A percentile compares a stretch with the other conserved stretches of the same genome.
Conservation (phyloP, 2,888 invertebrate species). For the Pseudeuparius sepicola region DNA sequence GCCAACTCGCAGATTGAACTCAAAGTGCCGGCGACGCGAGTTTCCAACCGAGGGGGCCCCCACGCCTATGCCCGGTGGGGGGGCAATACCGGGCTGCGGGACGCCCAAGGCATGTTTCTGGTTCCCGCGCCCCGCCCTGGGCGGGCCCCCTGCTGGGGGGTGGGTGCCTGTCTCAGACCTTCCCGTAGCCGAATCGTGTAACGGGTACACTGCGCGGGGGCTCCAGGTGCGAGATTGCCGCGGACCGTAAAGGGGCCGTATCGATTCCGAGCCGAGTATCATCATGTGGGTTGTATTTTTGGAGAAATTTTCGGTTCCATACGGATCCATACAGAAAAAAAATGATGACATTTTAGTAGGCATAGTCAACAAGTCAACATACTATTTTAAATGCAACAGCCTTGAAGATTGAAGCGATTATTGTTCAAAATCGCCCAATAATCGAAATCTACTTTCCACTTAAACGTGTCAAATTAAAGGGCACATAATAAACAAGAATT, state of each 20-base stretch:
- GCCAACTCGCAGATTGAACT: constrained; percentile 67
- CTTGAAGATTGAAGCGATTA: too few relatives aligned
- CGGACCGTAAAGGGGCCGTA: constrained; percentile 41
- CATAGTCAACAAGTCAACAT: too few relatives aligned
- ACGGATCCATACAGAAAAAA: too few relatives aligned
- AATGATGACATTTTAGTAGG: too few relatives aligned
- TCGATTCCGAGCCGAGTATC: too few relatives aligned
- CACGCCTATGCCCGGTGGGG: constrained; percentile 37
- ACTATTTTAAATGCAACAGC: too few relatives aligned
- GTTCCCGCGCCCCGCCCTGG: constrained; percentile 58
- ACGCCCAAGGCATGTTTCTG: constrained; percentile 54
- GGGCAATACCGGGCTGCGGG: constrained; percentile 44
- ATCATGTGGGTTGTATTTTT: constrained; percentile 33
- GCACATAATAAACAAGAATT: too few relatives aligned
- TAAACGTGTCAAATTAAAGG: too few relatives aligned
- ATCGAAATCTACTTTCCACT: too few relatives aligned
- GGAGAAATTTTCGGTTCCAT: too few relatives aligned
- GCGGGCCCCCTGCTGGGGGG: constrained; percentile 63
- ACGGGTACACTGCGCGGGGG: constrained; percentile 52
- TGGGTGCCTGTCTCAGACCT: constrained; percentile 69
- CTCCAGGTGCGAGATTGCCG: constrained; percentile 69
- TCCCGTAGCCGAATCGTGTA: constrained; percentile 58
- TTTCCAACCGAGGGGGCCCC: constrained; percentile 50
- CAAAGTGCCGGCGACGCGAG: constrained; percentile 61
- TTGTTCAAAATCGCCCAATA: too few relatives aligned